phyloP scores from a whole-genome alignment of 2,113 vertebrate genomes.

The Nettapus auritus region DNA sequence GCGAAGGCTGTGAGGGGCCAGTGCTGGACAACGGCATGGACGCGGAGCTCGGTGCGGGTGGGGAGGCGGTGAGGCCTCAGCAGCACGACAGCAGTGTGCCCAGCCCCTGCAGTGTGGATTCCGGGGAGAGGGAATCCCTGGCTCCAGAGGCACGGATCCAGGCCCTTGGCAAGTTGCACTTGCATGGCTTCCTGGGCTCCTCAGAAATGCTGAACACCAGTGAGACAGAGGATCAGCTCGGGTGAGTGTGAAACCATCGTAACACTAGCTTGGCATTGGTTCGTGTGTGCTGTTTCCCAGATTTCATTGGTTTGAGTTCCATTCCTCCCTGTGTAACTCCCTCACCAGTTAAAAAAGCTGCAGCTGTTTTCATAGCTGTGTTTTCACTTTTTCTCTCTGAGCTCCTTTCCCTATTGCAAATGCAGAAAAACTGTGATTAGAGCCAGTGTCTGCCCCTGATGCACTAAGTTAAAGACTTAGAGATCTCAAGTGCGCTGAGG shows the following conservation, averaged over 20 bases:
- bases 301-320: not conserved
- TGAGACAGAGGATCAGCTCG: conserved; percentile 37
- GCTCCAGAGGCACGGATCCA: not conserved
- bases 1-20: not conserved
- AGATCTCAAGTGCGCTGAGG: not conserved
- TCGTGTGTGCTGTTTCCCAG: not conserved
- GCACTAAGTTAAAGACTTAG: not conserved
- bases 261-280: rapidly evolving
- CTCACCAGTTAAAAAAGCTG: conserved; percentile 2
- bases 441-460: not conserved
- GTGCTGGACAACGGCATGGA: not conserved
- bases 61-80: not conserved
- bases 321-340: not conserved
- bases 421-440: not conserved
- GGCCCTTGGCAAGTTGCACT: not conserved
- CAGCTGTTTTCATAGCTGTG: conserved; percentile 15
- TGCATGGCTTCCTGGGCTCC: not conserved
- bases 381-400: not conserved
- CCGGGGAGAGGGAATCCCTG: not conserved
- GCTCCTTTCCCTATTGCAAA: not conserved
- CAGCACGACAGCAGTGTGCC: not conserved
- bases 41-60: not conserved
- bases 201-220: not conserved
- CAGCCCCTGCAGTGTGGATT: not conserved
- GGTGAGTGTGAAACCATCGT: not conserved